phyloP scores from a whole-genome alignment of 2,113 vertebrate genomes.

The Oplegnathus fasciatus region DNA sequence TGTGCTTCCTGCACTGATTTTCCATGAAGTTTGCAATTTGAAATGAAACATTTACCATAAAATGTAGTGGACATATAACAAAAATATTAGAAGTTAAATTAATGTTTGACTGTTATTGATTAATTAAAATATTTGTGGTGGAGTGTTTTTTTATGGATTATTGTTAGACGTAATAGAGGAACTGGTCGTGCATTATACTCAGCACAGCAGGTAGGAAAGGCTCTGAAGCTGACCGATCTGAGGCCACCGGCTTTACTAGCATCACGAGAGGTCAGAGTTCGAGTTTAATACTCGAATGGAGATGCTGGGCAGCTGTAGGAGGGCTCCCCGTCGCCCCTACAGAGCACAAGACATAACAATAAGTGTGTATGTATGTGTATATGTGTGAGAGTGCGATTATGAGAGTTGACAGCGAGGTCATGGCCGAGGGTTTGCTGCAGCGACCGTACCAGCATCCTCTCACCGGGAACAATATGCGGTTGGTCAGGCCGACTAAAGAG shows the following conservation, averaged over 20 bases:
- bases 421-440: slow-evolving; percentile 36
- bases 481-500: slow-evolving; percentile 64
- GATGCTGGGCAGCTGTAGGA: slow-evolving; percentile 25
- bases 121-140: not conserved
- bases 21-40: slow-evolving; percentile 19
- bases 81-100: not conserved
- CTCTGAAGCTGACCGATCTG: not conserved
- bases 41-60: not conserved
- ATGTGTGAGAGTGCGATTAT: slow-evolving; percentile 29
- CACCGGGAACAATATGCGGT: slow-evolving; percentile 66
- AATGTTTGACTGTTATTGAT: not conserved
- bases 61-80: not conserved
- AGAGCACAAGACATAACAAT: slow-evolving; percentile 42
- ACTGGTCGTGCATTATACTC: slow-evolving; percentile 28
- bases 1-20: slow-evolving; percentile 22
- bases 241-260: slow-evolving; percentile 27
- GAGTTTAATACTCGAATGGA: slow-evolving; percentile 62
- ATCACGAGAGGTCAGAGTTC: slow-evolving; percentile 63
- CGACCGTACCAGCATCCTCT: slow-evolving; percentile 47
- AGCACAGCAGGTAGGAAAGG: slow-evolving; percentile 42
- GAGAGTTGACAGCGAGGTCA: slow-evolving; percentile 71
- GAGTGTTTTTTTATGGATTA: not conserved
- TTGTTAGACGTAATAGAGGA: slow-evolving; percentile 10
- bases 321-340: slow-evolving; percentile 11
- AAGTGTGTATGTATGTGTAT: slow-evolving; percentile 5